phyloP scores from a whole-genome alignment of 2,113 vertebrate genomes.

The Eclectus roratus region DNA sequence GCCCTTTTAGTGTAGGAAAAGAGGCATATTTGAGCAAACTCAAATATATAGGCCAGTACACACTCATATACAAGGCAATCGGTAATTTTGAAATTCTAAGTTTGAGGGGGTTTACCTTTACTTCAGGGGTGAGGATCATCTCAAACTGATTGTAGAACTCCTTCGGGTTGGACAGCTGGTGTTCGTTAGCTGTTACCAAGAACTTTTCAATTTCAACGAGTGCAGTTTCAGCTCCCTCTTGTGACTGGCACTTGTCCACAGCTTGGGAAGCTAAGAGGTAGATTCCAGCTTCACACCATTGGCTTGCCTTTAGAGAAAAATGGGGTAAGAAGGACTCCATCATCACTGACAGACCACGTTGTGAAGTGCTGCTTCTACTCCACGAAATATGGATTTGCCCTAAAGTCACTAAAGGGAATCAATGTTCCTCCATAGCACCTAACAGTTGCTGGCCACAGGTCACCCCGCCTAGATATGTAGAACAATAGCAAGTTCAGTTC shows the following conservation, averaged over 20 bases:
- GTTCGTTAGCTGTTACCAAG: conserved; percentile 80
- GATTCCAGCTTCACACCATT: conserved; percentile 93
- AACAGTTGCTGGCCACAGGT: not conserved
- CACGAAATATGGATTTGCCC: not conserved
- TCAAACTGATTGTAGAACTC: conserved; percentile 92
- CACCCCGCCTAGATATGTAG: not conserved
- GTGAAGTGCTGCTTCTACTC: not conserved
- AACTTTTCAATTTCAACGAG: conserved; percentile 88
- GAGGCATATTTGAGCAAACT: not conserved
- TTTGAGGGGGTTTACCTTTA: conserved; percentile 78
- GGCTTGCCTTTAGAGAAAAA: conserved; percentile 81
- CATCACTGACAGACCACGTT: not conserved
- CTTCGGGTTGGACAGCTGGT: conserved; percentile 81
- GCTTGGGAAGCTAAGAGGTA: conserved; percentile 95
- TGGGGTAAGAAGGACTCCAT: not conserved
- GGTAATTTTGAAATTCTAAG: not conserved
- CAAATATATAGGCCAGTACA: not conserved
- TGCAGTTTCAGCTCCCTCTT: conserved; percentile 91
- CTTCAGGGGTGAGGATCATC: conserved; percentile 80
- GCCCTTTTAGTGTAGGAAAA: not conserved
- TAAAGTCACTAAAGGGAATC: not conserved
- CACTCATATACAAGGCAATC: not conserved
- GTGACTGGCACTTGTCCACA: conserved; percentile 94
- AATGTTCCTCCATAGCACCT: not conserved
- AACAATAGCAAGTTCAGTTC: not conserved